These are phyloP conservation scores for Sebastes trivittatus DNA, from an alignment of 2,797 vertebrate species.

Conservation along the genomic window DNA sequence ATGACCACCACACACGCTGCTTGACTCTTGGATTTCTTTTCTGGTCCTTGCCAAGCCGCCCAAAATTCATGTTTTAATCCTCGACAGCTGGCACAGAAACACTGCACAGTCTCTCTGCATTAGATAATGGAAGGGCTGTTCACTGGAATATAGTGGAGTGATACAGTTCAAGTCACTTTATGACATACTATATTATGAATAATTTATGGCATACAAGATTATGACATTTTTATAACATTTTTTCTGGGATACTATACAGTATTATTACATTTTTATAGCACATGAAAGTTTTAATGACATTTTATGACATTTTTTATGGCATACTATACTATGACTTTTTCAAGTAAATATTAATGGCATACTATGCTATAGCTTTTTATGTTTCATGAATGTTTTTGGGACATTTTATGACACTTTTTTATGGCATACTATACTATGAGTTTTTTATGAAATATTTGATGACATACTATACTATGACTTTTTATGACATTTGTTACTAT, in stretches of 20 bases:
- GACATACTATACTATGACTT: no score
- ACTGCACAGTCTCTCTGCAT: slow-evolving; percentile 2
- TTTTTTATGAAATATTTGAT: no score
- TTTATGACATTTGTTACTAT: no score
- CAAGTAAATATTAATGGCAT: no score
- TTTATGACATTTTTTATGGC: background rate
- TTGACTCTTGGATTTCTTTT: slow-evolving; percentile 28
- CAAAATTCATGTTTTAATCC: slow-evolving; percentile 45
- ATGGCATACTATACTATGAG: no score
- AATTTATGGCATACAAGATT: background rate
- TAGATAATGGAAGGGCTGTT: slow-evolving; percentile 16
- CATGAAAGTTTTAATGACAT: background rate
- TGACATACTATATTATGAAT: background rate
- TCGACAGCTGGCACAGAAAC: slow-evolving; percentile 45
- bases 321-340: background rate
- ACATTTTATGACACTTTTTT: no score
- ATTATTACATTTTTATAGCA: no score
- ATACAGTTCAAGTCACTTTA: background rate
- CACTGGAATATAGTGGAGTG: background rate
- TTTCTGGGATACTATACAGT: background rate
- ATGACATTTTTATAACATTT: background rate
- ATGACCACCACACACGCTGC: slow-evolving; percentile 3
- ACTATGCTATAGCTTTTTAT: no score
- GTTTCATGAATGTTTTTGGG: no score
- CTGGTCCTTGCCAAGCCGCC: slow-evolving; percentile 6